phyloP scores from a whole-genome alignment of 2,113 vertebrate genomes.

The Crotophaga sulcirostris region DNA sequence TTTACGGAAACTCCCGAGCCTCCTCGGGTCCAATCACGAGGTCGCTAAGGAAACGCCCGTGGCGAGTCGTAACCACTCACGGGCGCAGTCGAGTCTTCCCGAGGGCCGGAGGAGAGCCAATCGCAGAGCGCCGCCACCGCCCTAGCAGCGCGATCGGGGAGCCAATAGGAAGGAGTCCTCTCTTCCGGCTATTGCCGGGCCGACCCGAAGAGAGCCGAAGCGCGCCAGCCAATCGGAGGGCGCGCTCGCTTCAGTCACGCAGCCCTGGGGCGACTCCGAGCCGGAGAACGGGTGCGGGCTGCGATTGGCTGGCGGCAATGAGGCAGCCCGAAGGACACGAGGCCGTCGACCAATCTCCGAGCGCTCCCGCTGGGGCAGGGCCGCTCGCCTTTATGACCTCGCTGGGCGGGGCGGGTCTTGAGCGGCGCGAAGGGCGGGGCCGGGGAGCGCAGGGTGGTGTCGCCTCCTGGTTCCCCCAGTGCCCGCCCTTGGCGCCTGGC shows the following conservation, averaged over 20 bases:
- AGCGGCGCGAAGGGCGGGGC: neutral
- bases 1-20: slow-evolving; percentile 21
- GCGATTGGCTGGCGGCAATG: neutral
- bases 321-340: neutral
- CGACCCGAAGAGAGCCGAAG: neutral
- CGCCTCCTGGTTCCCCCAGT: no score
- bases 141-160: slow-evolving; percentile 21
- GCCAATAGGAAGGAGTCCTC: slow-evolving; percentile 20
- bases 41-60: neutral
- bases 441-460: no score
- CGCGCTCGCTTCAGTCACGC: neutral
- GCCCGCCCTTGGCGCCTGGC: neutral
- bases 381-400: neutral
- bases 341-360: neutral
- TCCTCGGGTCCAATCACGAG: slow-evolving; percentile 31
- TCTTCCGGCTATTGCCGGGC: neutral
- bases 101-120: neutral
- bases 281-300: neutral
- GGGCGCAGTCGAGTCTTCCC: neutral
- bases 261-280: neutral
- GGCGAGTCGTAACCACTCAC: neutral
- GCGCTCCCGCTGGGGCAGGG: neutral
- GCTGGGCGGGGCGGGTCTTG: neutral
- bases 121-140: neutral
- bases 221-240: neutral